These are phyloP conservation scores for Nylanderia fulva DNA, from an alignment of 1,140 invertebrate genomes.

Conservation along the genomic window DNA sequence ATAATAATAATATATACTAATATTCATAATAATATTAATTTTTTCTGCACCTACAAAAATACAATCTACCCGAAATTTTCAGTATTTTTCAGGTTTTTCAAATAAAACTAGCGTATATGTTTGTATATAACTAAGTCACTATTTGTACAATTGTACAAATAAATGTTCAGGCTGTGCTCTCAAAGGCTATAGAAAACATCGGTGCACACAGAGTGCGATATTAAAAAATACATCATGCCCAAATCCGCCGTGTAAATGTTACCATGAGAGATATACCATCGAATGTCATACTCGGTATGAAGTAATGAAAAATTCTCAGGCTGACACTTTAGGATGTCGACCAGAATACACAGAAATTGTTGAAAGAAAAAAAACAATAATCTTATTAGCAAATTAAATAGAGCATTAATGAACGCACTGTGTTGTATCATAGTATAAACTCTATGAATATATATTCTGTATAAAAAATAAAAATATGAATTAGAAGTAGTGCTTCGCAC, in stretches of 20 bases:
- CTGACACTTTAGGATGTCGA: neutral
- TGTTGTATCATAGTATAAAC: slow-evolving; percentile 12
- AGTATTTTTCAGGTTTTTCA: neutral
- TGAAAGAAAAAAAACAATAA: neutral
- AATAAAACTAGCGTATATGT: neutral
- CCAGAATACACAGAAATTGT: neutral
- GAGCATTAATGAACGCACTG: neutral
- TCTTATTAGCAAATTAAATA: slow-evolving; percentile 2
- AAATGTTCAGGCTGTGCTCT: slow-evolving; percentile 35
- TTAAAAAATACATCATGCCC: slow-evolving; percentile 38
- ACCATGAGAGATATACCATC: slow-evolving; percentile 7
- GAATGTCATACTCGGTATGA: slow-evolving; percentile 13
- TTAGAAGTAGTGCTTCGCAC: neutral
- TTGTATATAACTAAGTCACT: neutral
- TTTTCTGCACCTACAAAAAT: neutral
- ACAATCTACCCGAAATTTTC: neutral
- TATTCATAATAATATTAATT: neutral
- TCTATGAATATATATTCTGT: neutral
- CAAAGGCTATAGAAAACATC: slow-evolving; percentile 16
- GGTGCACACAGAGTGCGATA: slow-evolving; percentile 15
- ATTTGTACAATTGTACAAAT: slow-evolving; percentile 29
- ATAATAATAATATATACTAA: neutral
- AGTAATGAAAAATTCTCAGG: slow-evolving; percentile 37
- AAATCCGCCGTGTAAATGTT: slow-evolving; percentile 55
- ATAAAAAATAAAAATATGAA: too few species aligned